phyloP scores from a whole-genome alignment of 2,113 vertebrate genomes.

The Pterocles burchelli region DNA sequence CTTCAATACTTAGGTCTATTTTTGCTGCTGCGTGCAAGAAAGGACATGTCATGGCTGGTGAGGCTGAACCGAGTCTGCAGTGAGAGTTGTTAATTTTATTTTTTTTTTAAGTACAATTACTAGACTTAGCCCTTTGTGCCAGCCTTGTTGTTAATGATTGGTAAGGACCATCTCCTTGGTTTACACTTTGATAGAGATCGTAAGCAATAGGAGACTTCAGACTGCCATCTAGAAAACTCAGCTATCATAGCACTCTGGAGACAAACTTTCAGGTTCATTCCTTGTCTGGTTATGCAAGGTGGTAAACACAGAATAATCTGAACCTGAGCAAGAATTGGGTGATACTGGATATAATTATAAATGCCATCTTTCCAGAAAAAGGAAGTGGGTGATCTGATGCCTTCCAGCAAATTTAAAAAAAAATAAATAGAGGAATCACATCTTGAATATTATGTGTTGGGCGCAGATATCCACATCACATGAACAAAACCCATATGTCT shows the following conservation, averaged over 20 bases:
- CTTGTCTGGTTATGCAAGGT: not conserved
- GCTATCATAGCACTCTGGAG: not conserved
- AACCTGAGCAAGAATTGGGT: not conserved
- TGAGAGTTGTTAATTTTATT: constrained; percentile 22
- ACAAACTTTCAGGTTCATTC: not conserved
- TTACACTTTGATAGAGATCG: constrained; percentile 74
- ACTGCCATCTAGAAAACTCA: constrained; percentile 43
- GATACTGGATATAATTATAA: not conserved
- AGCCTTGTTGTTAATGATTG: constrained; percentile 77
- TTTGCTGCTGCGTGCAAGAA: constrained; percentile 23
- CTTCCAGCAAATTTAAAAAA: not conserved
- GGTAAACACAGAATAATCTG: not conserved
- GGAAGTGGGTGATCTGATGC: not conserved
- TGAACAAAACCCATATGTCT: not conserved
- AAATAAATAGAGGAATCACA: not conserved
- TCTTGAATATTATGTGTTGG: not conserved
- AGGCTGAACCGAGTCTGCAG: constrained; percentile 45
- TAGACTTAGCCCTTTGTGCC: constrained; percentile 65
- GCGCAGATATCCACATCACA: accelerated
- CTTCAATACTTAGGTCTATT: constrained; percentile 27
- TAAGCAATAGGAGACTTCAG: constrained; percentile 45
- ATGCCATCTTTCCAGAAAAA: not conserved
- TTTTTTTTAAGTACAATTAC: constrained; percentile 49
- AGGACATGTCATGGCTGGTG: constrained; percentile 37
- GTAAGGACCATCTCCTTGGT: constrained; percentile 50